These are phyloP conservation scores for Ellobius talpinus DNA, from an alignment of 2,113 vertebrate species.

Conservation along the genomic window DNA sequence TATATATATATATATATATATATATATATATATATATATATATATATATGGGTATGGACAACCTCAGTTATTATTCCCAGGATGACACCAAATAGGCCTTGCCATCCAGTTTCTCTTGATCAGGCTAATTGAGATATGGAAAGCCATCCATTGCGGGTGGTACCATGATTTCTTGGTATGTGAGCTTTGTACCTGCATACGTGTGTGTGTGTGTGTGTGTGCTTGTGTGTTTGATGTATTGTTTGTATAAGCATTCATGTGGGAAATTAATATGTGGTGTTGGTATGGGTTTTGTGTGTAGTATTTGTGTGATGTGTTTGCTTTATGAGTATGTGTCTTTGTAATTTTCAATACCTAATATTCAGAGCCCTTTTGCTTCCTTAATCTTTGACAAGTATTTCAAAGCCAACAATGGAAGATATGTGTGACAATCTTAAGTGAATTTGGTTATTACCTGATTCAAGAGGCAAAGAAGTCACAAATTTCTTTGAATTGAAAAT, in stretches of 20 bases:
- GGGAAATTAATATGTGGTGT: neutral
- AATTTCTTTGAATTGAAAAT: constrained; percentile 56
- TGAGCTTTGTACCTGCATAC: neutral
- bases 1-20: too few relatives aligned
- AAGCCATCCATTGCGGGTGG: neutral
- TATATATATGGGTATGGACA: neutral
- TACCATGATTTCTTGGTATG: neutral
- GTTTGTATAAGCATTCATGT: neutral
- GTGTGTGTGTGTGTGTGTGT: too few relatives aligned
- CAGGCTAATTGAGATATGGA: neutral
- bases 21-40: too few relatives aligned
- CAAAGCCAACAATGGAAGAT: neutral
- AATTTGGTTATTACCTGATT: neutral
- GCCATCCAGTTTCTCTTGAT: neutral
- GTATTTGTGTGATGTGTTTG: neutral
- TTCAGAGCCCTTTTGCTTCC: neutral
- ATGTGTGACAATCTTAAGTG: neutral
- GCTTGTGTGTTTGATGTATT: too few relatives aligned
- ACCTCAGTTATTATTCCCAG: neutral
- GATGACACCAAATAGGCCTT: neutral
- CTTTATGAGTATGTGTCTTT: neutral
- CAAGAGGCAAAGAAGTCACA: constrained; percentile 27
- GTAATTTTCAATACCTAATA: neutral
- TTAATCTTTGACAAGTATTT: neutral
- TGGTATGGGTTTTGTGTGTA: neutral